Evolutionary conservation across 53 echinoderm and acorn worm species (phyloP), one percentile per base, ranked within the genome.

Genomic region (Crossaster papposus): DNA sequence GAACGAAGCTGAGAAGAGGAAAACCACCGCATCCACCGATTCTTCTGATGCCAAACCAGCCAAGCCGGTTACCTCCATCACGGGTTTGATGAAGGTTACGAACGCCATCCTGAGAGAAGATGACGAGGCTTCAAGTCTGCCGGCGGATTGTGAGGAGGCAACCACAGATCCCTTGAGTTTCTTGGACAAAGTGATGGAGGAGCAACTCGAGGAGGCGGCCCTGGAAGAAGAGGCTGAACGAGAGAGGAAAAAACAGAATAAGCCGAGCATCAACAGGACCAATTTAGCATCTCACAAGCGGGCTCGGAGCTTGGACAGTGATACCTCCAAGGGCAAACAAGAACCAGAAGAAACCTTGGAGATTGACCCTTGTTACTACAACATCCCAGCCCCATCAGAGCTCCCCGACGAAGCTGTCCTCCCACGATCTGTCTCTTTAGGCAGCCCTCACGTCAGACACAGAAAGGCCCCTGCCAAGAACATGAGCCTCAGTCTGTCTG

Each of bases 161-260:
- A 85, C 86, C n/a, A 91, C 91, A 14, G 97, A 97, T 88, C 97
- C 97, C 34, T 74, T 97, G 74, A 97, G 90, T 73, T 94, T 97
- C 89, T 68, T 95, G 17, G 94, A 91, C 78, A 95, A 95, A 53
- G 75, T 95, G 20, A 93, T 95, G 88, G 97, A 95, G 77, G 94
- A 95, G 63, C 91, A 95, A 77, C 89, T 83, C 7, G 89, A 79
- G n/a, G 80, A 85, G 52, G 81, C 91, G 28, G 89, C 85, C n/a
- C 73, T 83, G 36, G 84, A 89, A 28, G 90, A 92, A 54, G 86
- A 86, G 35, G 84, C 90, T 24, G 81, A 81, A 28, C 53, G 23
- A 30, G 50, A 35, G 44, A 64, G 64, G 51, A 87, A 90, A 52
- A 53, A 65, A 72, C 18, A 53, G 23, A 89, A 51, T 30, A 68